Conservation (phyloP, 2,888 invertebrate species). For the Agrotis clavis region DNA sequence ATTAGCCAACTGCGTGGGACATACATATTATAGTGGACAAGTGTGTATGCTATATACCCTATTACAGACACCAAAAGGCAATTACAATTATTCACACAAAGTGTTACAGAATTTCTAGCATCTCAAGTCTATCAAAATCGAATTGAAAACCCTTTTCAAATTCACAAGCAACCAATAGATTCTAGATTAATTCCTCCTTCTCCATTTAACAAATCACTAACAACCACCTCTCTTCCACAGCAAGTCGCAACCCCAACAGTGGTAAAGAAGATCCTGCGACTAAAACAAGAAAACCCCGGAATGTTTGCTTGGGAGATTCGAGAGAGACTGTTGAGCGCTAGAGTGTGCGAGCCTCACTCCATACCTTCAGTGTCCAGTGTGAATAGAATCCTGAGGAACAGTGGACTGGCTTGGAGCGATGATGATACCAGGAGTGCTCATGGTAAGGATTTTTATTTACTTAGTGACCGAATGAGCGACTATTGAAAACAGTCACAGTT, state of each 20-base stretch:
- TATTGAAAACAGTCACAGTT: neutral
- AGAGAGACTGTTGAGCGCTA: constrained; percentile 96
- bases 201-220: constrained; percentile 11
- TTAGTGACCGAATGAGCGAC: neutral
- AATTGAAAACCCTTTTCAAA: constrained; percentile 4
- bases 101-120: no score
- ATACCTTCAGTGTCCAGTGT: constrained; percentile 98
- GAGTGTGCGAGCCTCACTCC: constrained; percentile 97
- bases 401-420: constrained; percentile 94
- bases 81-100: no score
- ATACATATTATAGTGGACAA: no score
- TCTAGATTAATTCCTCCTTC: neutral
- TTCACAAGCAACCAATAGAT: neutral
- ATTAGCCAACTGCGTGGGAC: no score
- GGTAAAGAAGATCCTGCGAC: constrained; percentile 97
- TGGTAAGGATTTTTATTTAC: constrained; percentile 70
- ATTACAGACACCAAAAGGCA: no score
- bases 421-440: constrained; percentile 86
- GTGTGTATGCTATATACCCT: no score
- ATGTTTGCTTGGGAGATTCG: constrained; percentile 99
- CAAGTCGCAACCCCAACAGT: constrained; percentile 99
- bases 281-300: constrained; percentile 98
- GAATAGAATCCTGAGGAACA: constrained; percentile 97
- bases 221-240: constrained; percentile 88
- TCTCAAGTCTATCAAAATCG: neutral